Conservation (phyloP, 2,113 vertebrate genomes). For the Paracyprichromis sp. region DNA sequence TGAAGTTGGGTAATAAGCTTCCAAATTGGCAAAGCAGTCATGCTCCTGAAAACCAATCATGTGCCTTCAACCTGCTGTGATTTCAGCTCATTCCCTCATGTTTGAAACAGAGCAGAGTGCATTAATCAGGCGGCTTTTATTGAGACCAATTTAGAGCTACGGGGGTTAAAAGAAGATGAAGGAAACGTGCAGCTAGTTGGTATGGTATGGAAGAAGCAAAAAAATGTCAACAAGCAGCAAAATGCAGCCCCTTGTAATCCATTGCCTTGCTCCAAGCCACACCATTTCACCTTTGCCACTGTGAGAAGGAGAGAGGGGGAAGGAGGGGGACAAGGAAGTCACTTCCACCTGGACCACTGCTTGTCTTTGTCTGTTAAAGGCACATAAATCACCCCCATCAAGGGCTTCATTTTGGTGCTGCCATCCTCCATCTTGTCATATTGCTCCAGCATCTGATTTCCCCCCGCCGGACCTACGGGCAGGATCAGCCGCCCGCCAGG, state of each 20-base stretch:
- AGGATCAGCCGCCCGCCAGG: conserved; percentile 95
- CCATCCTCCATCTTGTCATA: conserved; percentile 97
- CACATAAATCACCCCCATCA: conserved; percentile 99
- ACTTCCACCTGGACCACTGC: conserved; percentile 99
- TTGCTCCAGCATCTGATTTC: conserved; percentile 99
- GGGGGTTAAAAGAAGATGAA: background rate
- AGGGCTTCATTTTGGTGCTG: conserved; percentile 96
- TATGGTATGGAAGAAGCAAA: conserved; percentile 79
- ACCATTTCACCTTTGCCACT: conserved; percentile 92
- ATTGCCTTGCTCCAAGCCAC: conserved; percentile 81
- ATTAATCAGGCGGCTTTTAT: background rate
- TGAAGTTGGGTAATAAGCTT: background rate
- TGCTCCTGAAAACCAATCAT: conserved; percentile 31
- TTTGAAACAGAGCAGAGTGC: background rate
- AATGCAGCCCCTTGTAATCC: conserved; percentile 74
- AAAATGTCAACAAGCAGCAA: conserved; percentile 77
- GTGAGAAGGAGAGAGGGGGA: conserved; percentile 77
- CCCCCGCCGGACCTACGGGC: conserved; percentile 94
- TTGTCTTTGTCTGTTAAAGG: conserved; percentile 99
- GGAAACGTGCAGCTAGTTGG: conserved; percentile 65
- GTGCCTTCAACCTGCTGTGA: background rate
- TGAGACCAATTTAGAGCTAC: background rate
- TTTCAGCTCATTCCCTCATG: background rate
- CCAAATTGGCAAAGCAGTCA: conserved; percentile 3
- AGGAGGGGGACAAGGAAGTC: conserved; percentile 88